phyloP scores from a whole-genome alignment of 1,140 invertebrate species.

The Nixonia krombeini region DNA sequence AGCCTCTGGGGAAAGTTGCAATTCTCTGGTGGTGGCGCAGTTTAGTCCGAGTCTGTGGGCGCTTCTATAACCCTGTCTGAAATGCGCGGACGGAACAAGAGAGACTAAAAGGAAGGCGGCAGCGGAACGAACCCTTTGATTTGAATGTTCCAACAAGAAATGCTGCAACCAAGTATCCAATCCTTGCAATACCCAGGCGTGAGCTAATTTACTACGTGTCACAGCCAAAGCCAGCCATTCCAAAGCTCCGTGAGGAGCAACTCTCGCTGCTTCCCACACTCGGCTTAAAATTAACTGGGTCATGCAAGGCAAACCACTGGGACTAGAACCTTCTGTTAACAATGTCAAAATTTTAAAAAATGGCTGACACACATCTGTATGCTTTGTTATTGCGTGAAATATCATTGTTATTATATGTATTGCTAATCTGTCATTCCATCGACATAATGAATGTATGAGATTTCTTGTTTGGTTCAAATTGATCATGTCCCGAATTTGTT shows the following conservation, averaged over 20 bases:
- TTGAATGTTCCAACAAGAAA: constrained; percentile 87
- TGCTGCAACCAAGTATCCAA: constrained; percentile 92
- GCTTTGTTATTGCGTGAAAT: constrained; percentile 89
- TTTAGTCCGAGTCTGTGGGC: constrained; percentile 71
- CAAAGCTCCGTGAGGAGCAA: constrained; percentile 89
- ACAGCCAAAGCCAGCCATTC: constrained; percentile 90
- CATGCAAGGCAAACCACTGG: constrained; percentile 88
- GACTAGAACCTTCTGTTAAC: constrained; percentile 81
- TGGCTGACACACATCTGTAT: constrained; percentile 89
- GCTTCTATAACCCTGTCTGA: constrained; percentile 86
- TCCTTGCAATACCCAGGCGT: constrained; percentile 89
- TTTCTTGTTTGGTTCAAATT: constrained; percentile 93
- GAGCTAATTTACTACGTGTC: constrained; percentile 89
- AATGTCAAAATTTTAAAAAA: constrained; percentile 92
- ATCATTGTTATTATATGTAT: constrained; percentile 89
- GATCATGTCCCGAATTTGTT: constrained; percentile 93
- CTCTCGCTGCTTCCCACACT: constrained; percentile 92
- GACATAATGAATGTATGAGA: constrained; percentile 90
- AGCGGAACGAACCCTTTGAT: constrained; percentile 87
- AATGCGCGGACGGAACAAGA: constrained; percentile 88
- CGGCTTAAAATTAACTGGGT: constrained; percentile 88
- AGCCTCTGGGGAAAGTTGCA: constrained; percentile 79
- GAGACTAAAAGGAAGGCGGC: constrained; percentile 90
- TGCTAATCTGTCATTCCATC: constrained; percentile 90
- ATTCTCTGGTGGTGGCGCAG: constrained; percentile 66